These are phyloP conservation scores for Cyphomyrus discorhynchus DNA, from an alignment of 2,113 vertebrate species.

Conservation along the genomic window DNA sequence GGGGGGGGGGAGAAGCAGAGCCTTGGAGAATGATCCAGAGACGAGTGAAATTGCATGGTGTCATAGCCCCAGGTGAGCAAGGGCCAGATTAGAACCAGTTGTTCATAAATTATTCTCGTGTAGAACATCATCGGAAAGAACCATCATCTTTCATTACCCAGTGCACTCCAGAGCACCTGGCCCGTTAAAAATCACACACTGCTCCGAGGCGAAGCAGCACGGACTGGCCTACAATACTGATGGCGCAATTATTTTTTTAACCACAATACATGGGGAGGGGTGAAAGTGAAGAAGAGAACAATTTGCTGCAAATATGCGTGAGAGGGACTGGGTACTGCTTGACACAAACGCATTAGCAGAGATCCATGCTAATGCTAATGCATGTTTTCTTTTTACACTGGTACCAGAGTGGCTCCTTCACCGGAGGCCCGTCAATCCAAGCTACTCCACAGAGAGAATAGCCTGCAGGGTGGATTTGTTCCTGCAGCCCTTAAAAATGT, in stretches of 20 bases:
- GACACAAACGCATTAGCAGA: background rate
- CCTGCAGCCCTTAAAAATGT: background rate
- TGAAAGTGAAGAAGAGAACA: constrained; percentile 25
- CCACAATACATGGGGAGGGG: constrained; percentile 15
- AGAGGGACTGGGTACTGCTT: background rate
- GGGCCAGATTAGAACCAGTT: constrained; percentile 44
- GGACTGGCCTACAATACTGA: constrained; percentile 11
- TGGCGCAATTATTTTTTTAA: constrained; percentile 30
- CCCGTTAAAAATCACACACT: constrained; percentile 28
- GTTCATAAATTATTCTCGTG: constrained; percentile 47
- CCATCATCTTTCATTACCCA: constrained; percentile 41
- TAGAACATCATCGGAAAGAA: constrained; percentile 39
- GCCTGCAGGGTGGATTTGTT: constrained; percentile 4
- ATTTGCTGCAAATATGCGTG: background rate
- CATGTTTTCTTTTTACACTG: background rate
- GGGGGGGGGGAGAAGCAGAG: background rate
- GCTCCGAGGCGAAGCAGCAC: constrained; percentile 16
- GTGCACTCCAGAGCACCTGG: background rate
- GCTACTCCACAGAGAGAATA: background rate
- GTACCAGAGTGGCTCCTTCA: background rate
- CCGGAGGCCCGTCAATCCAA: background rate
- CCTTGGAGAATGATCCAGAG: background rate
- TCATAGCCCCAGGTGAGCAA: constrained; percentile 18
- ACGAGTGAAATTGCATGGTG: constrained; percentile 47
- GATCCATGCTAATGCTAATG: background rate